Conservation (phyloP, 2,888 invertebrate genomes). For the Masnerella sp. region DNA sequence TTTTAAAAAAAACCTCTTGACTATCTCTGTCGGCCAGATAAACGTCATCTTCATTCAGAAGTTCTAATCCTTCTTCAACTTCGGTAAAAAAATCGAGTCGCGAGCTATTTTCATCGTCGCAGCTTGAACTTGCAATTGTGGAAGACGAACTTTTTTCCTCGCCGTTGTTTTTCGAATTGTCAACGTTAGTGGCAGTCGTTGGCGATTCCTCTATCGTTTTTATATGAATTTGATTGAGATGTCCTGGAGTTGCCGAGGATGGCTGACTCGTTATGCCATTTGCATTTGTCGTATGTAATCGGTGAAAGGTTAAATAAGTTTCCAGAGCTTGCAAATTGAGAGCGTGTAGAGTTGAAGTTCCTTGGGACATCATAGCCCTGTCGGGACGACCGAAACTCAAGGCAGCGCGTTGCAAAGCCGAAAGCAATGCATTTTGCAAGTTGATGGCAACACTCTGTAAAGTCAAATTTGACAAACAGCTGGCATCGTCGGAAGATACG, state of each 20-base stretch:
- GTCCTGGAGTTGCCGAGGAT: slow-evolving; percentile 70
- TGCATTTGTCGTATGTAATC: slow-evolving; percentile 85
- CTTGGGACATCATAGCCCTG: slow-evolving; percentile 83
- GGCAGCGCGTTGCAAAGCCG: slow-evolving; percentile 90
- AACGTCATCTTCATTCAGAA: slow-evolving; percentile 86
- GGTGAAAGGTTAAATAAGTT: slow-evolving; percentile 89
- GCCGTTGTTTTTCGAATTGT: slow-evolving; percentile 69
- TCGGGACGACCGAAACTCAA: slow-evolving; percentile 54
- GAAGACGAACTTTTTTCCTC: slow-evolving; percentile 19
- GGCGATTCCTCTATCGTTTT: slow-evolving; percentile 28
- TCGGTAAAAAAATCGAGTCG: slow-evolving; percentile 73
- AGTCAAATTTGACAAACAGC: slow-evolving; percentile 70
- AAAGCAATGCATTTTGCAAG: slow-evolving; percentile 90
- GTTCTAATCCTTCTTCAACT: slow-evolving; percentile 84
- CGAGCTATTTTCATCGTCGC: slow-evolving; percentile 68
- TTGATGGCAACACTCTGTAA: slow-evolving; percentile 81
- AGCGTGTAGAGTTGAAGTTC: slow-evolving; percentile 90
- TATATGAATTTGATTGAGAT: slow-evolving; percentile 66
- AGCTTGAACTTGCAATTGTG: slow-evolving; percentile 32
- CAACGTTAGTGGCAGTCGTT: slow-evolving; percentile 36
- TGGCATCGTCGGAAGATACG: slow-evolving; percentile 50
- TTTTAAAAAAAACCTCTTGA: slow-evolving; percentile 71
- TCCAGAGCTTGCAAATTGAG: slow-evolving; percentile 91
- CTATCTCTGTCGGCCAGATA: slow-evolving; percentile 79
- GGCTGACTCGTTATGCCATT: slow-evolving; percentile 75